These are phyloP conservation scores for Eristalis pertinax DNA, from an alignment of 2,888 invertebrate genomes.

Conservation along the genomic window DNA sequence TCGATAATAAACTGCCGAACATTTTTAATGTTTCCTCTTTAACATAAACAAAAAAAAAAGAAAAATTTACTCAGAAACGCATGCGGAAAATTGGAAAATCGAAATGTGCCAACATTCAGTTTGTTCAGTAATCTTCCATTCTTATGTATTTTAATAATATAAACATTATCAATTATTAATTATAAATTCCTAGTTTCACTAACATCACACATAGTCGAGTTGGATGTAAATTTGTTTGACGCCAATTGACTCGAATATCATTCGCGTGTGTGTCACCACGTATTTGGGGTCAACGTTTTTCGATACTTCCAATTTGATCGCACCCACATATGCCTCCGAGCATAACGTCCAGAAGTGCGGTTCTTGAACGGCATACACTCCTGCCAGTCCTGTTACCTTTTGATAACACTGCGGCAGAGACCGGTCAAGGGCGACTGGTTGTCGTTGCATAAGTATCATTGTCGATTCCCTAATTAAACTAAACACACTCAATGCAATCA, in stretches of 20 bases:
- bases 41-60: constrained; percentile 1
- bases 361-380: constrained; percentile 97
- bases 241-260: constrained; percentile 96
- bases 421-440: constrained; percentile 91
- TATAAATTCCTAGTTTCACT: constrained; percentile 57
- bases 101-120: constrained; percentile 45
- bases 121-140: constrained; percentile 54
- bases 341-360: constrained; percentile 99
- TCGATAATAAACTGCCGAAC: background rate
- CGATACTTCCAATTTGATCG: constrained; percentile 97
- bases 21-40: background rate
- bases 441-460: constrained; percentile 96
- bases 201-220: constrained; percentile 89
- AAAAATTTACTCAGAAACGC: constrained; percentile 10
- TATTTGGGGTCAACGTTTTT: constrained; percentile 95
- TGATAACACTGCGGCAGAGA: constrained; percentile 93
- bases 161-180: constrained; percentile 54
- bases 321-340: constrained; percentile 95
- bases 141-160: constrained; percentile 56
- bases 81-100: constrained; percentile 10
- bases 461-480: constrained; percentile 93
- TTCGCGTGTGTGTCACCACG: constrained; percentile 94
- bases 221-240: constrained; percentile 96
- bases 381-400: constrained; percentile 93
- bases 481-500: constrained; percentile 94